Evolutionary conservation across 1,140 invertebrate species (phyloP).

Genomic region (Drosophila watanabei): DNA sequence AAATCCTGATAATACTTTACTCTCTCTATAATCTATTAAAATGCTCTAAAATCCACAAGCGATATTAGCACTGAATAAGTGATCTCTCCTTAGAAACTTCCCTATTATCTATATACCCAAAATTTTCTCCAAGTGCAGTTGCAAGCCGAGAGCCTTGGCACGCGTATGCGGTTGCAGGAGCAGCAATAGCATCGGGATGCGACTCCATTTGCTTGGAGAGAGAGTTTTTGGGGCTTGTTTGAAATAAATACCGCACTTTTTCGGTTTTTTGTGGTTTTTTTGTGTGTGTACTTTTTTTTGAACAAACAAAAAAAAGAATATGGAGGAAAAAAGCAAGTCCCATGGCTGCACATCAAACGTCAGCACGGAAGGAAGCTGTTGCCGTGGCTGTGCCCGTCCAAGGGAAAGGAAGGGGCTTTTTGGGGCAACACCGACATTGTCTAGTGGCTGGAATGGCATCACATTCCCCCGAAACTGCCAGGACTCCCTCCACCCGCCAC

Average conservation of each 20-base stretch:
- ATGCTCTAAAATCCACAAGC: background rate
- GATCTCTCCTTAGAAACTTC: background rate
- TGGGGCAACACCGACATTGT: conserved; percentile 37
- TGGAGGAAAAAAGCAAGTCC: background rate
- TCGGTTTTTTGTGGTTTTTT: conserved; percentile 21
- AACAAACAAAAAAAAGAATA: background rate
- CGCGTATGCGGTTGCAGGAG: conserved; percentile 4
- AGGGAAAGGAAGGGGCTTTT: background rate
- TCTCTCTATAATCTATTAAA: too few species aligned
- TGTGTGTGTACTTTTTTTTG: background rate
- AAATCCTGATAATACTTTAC: too few species aligned
- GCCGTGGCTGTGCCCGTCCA: conserved; percentile 4
- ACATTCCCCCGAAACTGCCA: background rate
- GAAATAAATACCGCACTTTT: conserved; percentile 79
- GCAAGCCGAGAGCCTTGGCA: conserved; percentile 16
- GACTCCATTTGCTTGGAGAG: background rate
- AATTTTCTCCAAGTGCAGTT: background rate
- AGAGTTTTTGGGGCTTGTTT: conserved; percentile 56
- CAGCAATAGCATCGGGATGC: conserved; percentile 11
- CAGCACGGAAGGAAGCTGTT: conserved; percentile 82
- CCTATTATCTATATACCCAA: background rate
- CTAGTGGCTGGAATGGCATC: conserved; percentile 10
- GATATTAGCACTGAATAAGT: background rate
- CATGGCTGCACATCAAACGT: conserved; percentile 77
- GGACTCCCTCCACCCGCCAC: conserved; percentile 13